These are phyloP conservation scores for Zaprionus kolodkinae DNA, from an alignment of 1,140 invertebrate species.

Conservation along the genomic window DNA sequence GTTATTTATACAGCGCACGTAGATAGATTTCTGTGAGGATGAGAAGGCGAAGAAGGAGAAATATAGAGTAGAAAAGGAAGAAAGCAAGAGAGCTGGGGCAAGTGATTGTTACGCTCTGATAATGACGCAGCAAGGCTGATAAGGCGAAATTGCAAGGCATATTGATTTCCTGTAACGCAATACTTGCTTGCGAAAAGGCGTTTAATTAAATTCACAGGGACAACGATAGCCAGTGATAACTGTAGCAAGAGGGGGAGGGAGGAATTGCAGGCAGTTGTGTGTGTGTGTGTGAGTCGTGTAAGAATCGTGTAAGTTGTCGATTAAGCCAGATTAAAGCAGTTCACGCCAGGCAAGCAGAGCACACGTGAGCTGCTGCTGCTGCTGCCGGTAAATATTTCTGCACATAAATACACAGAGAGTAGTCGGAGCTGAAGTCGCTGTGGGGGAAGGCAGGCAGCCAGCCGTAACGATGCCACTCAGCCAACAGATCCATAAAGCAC, in stretches of 20 bases:
- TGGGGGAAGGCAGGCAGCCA: constrained; percentile 35
- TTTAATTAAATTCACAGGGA: constrained; percentile 16
- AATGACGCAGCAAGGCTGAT: too few relatives aligned
- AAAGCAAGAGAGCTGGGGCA: too few relatives aligned
- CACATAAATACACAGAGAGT: background rate
- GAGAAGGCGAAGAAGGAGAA: background rate
- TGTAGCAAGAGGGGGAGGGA: background rate
- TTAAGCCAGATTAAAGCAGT: constrained; percentile 30
- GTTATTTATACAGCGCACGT: constrained; percentile 78
- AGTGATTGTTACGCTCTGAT: too few relatives aligned
- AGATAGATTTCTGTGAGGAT: constrained; percentile 19
- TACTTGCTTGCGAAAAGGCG: constrained; percentile 2
- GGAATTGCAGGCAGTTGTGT: background rate
- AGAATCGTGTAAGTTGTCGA: background rate
- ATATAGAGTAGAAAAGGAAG: too few relatives aligned
- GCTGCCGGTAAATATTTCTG: background rate
- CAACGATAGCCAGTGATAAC: background rate
- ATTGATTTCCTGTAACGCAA: constrained; percentile 32
- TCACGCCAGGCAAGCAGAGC: constrained; percentile 23
- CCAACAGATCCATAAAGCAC: constrained; percentile 26
- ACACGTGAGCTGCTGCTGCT: constrained; percentile 13
- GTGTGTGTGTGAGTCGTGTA: background rate
- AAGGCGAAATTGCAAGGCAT: constrained; percentile 30
- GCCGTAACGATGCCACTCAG: constrained; percentile 48
- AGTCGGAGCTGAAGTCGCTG: background rate